Percentiles rank a stretch among this genome's conserved stretches.
Conservation (phyloP, 2,113 vertebrate genomes). For the Calidris pygmaea region DNA sequence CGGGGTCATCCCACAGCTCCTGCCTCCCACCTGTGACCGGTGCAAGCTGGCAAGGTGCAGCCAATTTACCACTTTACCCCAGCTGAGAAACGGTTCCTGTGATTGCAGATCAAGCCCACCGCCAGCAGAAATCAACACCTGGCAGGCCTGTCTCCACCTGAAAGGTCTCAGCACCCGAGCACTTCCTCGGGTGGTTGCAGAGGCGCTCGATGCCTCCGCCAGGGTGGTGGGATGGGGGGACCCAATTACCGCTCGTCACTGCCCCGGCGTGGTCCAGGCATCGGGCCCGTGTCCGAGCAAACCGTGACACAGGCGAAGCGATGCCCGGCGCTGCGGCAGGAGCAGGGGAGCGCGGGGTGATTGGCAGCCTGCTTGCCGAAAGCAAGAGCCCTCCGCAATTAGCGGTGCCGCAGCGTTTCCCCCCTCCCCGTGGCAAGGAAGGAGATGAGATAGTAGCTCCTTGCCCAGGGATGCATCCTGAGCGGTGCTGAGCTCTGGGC, state of each 20-base stretch:
- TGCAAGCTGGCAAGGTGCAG: neutral
- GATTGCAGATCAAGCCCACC: neutral
- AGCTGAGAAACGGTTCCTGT: neutral
- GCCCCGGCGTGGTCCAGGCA: neutral
- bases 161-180: neutral
- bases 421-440: rapidly evolving
- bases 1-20: rapidly evolving
- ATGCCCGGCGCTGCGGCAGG: neutral
- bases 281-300: neutral
- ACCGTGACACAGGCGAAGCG: neutral
- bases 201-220: neutral
- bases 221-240: neutral
- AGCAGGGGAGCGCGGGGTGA: neutral
- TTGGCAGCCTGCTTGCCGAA: neutral
- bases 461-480: neutral
- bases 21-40: neutral
- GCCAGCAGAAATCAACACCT: neutral
- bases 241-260: neutral
- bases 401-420: rapidly evolving
- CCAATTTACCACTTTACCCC: neutral
- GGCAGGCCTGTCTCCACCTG: rapidly evolving
- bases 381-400: neutral
- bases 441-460: neutral
- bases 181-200: neutral
- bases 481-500: neutral